Base-by-base conservation (phyloP, 2,113 vertebrate genomes). In the Reinhardtius hippoglossoides region DNA sequence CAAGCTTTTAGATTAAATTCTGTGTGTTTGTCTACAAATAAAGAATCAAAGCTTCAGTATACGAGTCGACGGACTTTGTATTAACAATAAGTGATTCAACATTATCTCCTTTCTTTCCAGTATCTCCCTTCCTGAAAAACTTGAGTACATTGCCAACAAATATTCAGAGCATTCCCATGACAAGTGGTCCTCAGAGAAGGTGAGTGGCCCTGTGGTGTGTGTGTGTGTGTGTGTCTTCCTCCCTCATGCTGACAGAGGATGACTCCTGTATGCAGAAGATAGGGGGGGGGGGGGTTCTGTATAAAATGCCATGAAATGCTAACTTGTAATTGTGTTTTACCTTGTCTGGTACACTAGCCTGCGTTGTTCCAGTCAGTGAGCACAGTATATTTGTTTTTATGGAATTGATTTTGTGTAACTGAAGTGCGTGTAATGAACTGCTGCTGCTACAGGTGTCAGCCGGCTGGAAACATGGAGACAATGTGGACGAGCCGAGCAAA, bases 171-270 rank as follows among this genome's bases (percentile, higher is more conserved):
- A 98, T 92, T 97, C 96, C 83, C 98, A 99, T 65, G 97, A 99
- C 76, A 98, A 97, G 91, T 99, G 98, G 98, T 95, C 96, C 80
- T 96, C 95, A 86, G 98, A 98, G 82, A 99, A 98, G 97, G 98
- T 98, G 90, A n/a, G 94, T 31, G 6, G 31, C 31, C 0, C 40
- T 9, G 37, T 40, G 37, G 8, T 40, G 10, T 13, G 40, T 1
- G 27, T 31, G 23, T 24, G 40, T 12, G 2, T 12, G 40, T 42
- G 40, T 42, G 9, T 42, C 40, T 12, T 42, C 46, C 16, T 18
- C 46, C 46, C 46, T 50, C 20, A 0, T 50, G 9, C 6, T 60
- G 4, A 46, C 48, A 23, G 23, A 42, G 24, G 0, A 70, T 74
- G 35, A 23, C 16, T 59, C 5, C 9, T 9, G 52, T 54, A 21